Conservation (phyloP, 2,113 vertebrate genomes). For the Zapornia atra region DNA sequence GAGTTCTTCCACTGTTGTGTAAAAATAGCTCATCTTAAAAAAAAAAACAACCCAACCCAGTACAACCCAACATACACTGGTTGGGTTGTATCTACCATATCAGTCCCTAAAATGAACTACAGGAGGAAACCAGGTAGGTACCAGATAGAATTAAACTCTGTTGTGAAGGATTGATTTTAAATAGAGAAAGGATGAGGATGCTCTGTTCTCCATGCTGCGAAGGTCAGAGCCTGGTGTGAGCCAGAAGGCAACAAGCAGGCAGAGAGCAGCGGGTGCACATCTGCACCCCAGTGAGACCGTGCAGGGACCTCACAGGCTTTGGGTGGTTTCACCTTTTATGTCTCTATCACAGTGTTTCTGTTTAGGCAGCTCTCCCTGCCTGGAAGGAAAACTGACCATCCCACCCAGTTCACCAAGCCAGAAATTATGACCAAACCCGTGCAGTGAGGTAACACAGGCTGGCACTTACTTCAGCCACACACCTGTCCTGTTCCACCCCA, state of each 20-base stretch:
- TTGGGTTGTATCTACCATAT: neutral
- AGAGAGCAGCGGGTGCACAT: too few species aligned
- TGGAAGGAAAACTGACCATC: neutral
- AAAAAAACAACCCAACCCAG: neutral
- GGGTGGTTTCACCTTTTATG: neutral
- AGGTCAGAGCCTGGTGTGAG: neutral
- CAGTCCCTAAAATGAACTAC: neutral
- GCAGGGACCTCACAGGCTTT: neutral
- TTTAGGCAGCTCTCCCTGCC: neutral
- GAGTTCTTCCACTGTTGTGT: neutral
- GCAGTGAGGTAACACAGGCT: neutral
- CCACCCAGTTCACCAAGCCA: neutral
- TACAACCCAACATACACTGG: neutral
- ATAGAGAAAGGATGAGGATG: neutral
- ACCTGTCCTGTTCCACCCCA: neutral
- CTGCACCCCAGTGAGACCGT: neutral
- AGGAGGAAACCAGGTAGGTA: neutral
- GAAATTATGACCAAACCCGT: neutral
- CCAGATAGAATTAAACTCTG: neutral
- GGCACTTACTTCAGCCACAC: neutral
- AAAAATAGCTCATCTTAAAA: neutral
- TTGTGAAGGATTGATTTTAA: neutral
- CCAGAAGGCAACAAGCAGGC: neutral
- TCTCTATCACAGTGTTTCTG: too few species aligned
- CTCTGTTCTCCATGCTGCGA: neutral